Conservation (phyloP, 2,113 vertebrate species). For the Dasypus novemcinctus region DNA sequence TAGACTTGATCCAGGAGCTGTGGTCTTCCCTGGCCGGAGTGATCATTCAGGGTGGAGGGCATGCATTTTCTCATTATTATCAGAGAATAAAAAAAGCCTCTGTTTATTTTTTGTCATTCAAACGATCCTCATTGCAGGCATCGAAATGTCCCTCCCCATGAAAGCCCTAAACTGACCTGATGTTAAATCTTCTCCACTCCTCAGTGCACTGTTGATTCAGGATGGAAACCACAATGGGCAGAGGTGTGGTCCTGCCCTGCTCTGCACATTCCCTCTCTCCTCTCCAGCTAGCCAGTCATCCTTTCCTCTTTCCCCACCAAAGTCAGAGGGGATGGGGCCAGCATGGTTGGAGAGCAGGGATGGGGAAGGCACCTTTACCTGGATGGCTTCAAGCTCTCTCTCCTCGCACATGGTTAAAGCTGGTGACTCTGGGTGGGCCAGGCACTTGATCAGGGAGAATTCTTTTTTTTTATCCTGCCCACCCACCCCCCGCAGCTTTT, state of each 20-base stretch:
- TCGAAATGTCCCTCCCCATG: not conserved
- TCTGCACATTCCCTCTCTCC: fast-evolving
- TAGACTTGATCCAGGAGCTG: not conserved
- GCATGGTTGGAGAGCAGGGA: not conserved
- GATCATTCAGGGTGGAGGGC: not conserved
- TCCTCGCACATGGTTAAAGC: not conserved
- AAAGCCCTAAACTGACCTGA: not conserved
- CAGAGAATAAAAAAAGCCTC: not conserved
- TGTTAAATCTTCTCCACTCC: not conserved
- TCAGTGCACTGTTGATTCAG: not conserved
- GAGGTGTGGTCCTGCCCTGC: fast-evolving
- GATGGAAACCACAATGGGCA: not conserved
- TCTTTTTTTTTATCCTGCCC: not conserved
- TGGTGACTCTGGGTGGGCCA: too few species aligned
- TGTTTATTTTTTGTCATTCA: not conserved
- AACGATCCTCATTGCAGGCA: not conserved
- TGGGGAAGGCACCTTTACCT: not conserved
- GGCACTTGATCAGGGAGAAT: not conserved
- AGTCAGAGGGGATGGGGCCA: not conserved
- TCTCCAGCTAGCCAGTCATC: not conserved
- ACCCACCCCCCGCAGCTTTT: too few species aligned
- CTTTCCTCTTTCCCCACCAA: not conserved
- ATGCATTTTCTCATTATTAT: not conserved
- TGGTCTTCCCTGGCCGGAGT: not conserved
- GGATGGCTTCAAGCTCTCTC: not conserved